Percentiles rank a stretch among this genome's conserved stretches.
Evolutionary conservation across 2,113 vertebrate genomes (phyloP).

Genomic region (Pseudopipra pipra): DNA sequence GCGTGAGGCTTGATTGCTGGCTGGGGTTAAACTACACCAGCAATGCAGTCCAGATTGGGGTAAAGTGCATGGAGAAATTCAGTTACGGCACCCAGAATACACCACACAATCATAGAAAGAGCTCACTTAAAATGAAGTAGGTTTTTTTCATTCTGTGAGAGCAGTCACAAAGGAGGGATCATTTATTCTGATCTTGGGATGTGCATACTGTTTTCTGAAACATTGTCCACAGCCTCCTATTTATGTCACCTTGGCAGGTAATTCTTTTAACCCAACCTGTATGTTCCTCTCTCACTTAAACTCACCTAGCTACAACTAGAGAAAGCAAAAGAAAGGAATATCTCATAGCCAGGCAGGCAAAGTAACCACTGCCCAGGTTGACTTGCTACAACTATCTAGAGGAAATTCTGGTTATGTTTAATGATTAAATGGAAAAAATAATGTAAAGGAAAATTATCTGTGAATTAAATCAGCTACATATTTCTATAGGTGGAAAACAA

Average conservation of each 20-base stretch:
- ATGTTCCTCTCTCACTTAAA: not conserved
- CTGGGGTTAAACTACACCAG: not conserved
- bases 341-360: not conserved
- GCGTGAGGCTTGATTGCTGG: not conserved
- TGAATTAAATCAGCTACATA: rapidly evolving
- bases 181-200: not conserved
- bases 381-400: not conserved
- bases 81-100: not conserved
- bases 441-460: not conserved
- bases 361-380: not conserved
- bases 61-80: not conserved
- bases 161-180: rapidly evolving
- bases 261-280: not conserved
- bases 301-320: not conserved
- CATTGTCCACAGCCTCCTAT: not conserved
- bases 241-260: not conserved
- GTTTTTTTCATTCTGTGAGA: not conserved
- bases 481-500: not conserved
- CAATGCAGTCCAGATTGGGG: not conserved
- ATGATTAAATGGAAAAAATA: not conserved
- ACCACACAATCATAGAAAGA: not conserved
- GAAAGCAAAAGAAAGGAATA: not conserved
- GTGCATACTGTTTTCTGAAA: rapidly evolving
- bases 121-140: not conserved
- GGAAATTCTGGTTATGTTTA: not conserved